Evolutionary conservation across 2,113 vertebrate genomes (phyloP), one percentile per base, ranked within the genome.

Genomic region (Entomyzon cyanotis): DNA sequence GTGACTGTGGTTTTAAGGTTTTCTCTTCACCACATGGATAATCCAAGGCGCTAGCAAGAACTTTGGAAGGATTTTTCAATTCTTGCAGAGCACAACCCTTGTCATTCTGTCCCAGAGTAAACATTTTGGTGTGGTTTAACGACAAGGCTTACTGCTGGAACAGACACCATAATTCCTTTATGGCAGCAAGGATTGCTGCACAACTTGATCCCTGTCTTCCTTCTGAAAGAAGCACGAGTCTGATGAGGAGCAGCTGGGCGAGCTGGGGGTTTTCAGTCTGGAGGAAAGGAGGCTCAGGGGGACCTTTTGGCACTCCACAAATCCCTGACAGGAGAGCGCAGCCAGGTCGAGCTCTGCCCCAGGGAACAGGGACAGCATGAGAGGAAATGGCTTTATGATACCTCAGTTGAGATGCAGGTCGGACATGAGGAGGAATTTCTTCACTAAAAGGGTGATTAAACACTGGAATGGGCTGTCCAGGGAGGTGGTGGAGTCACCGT

Each of bases 261-360:
- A 76, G 9, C 8, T 62, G 69, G 13, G 30, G 39, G 6, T 12
- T 24, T 18, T 68, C 7, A 41, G 2, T 17, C 7, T 41, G 53
- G 37, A 67, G 19, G 41, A 46, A 41, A 41, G 23, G 28, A 41
- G 16, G 7, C 20, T 75, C 11, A 10, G 9, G 9, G 12, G 3
- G 2, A 47, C 16, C 9, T 60, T 4, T 5, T 31, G 0, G 0
- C 7, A 39, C 22, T 30, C 15, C 6, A 14, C 30, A 44, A 10
- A 10, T 17, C 37, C 23, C 24, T 25, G 15, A 15, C 7, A 8
- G 30, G 30, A 82, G 53, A 3, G 0, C 7, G n/a, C 11, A 67
- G 20, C 28, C 33, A 16, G 1, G 1, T 16, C 3, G 0, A 31
- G 17, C 7, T 41, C n/a, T 55, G 21, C 41, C 35, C 6, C 55